These are phyloP conservation scores for Spilogale gracilis DNA, from an alignment of 2,113 vertebrate genomes.

Conservation along the genomic window DNA sequence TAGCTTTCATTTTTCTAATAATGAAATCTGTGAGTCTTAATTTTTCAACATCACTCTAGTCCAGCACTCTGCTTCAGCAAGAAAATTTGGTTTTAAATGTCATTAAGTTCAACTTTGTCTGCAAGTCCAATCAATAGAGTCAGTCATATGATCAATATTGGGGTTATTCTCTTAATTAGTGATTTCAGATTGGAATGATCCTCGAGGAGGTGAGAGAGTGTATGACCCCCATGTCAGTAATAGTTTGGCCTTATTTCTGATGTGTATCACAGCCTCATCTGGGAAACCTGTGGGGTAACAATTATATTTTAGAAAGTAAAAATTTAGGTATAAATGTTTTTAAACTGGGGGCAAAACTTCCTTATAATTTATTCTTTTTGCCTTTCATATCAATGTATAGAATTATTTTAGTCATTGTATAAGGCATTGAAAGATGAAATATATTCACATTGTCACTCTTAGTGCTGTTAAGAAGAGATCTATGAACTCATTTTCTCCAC, in stretches of 20 bases:
- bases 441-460: neutral
- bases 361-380: neutral
- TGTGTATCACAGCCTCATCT: neutral
- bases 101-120: neutral
- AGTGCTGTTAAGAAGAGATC: neutral
- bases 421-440: neutral
- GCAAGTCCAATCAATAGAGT: neutral
- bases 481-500: neutral
- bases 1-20: neutral
- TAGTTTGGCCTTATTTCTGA: neutral
- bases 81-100: neutral
- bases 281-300: neutral
- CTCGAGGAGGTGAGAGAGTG: neutral
- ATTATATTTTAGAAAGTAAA: neutral
- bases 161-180: conserved; percentile 1
- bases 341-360: neutral
- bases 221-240: neutral
- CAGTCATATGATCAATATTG: neutral
- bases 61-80: neutral
- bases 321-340: neutral
- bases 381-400: neutral
- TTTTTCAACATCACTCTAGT: neutral
- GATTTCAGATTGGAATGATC: neutral
- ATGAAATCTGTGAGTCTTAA: neutral
- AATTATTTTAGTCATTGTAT: neutral